Base-by-base conservation (phyloP, 2,797 vertebrate genomes). In the Scolopax bukidnonensis region DNA sequence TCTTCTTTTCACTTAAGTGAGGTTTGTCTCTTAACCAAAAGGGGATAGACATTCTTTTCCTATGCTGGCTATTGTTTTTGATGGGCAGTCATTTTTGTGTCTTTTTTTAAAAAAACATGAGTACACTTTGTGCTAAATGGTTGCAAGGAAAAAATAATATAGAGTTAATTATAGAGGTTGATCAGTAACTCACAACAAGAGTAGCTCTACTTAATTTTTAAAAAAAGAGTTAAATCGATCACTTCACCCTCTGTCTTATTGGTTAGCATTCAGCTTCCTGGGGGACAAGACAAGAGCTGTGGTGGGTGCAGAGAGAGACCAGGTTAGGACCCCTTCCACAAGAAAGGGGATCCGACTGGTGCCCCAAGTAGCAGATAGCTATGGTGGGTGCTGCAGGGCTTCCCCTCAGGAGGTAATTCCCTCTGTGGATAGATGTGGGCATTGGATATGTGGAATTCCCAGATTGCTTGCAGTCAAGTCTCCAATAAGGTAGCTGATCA, bases 41-140 rank as follows among this genome's bases (percentile, higher is more conserved):
- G 32, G 69, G 16, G 21, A 50, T 50, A 86, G 65, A 28, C 19
- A 51, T 80, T 80, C 53, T 70, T 86, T 75, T 76, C 60, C 59
- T 63, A 9, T 67, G 47, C 41, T 92, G 64, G 10, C 47, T 91
- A 9, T 87, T 89, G n/a, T 21, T 97, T 95, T 51, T 87, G 76
- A 71, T 51, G 65, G 43, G 32, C 45, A 68, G 53, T 48, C 69
- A 53, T 88, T 53, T 86, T 41, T 54, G 8, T 40, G 27, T 33
- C 76, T 86, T 63, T 75, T 84, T 69, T 47, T 81, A 82, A 82
- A 79, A 90, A 91, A 87, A 11, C 51, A 51, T 4, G 60, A 60
- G 17, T 60, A 95, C 50, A 65, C 50, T 67, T 86, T 57, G 63
- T 84, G 27, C 76, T 84, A 23, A 83, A 54, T 45, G 69, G 9